A percentile compares a stretch with the other conserved stretches of the same genome.
Conservation (phyloP, 2,113 vertebrate species). For the Corythornis madagascariensis region DNA sequence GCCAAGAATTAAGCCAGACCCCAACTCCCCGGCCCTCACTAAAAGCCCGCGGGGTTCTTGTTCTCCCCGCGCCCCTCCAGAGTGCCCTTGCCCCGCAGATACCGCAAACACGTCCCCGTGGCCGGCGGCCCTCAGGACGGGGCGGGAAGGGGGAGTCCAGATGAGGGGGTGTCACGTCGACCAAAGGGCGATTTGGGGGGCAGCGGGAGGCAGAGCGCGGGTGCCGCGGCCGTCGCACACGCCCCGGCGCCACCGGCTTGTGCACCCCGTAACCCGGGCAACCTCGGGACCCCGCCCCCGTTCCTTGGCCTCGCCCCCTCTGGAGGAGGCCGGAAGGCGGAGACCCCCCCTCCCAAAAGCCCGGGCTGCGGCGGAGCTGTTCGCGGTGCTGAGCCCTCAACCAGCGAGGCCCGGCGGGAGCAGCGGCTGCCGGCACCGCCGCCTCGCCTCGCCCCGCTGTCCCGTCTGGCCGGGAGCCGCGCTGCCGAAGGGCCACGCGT, state of each 20-base stretch:
- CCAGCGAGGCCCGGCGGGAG: background rate
- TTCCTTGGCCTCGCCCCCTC: background rate
- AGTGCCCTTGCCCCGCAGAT: no score
- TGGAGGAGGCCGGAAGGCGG: accelerated
- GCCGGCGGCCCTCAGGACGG: background rate
- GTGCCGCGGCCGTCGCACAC: background rate
- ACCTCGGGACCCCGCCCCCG: background rate
- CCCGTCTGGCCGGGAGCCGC: background rate
- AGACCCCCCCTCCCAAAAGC: no score
- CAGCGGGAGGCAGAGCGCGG: background rate
- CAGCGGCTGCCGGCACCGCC: no score
- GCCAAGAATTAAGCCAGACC: background rate
- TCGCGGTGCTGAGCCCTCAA: background rate
- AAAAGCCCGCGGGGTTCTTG: background rate
- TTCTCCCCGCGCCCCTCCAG: no score
- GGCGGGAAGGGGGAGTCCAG: no score
- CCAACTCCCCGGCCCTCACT: accelerated
- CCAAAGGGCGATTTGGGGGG: background rate
- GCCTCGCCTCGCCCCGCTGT: no score
- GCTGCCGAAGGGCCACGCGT: no score
- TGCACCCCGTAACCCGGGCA: background rate
- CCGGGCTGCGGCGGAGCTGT: background rate
- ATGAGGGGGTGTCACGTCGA: background rate
- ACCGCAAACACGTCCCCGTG: background rate
- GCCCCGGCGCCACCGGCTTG: background rate